These are phyloP conservation scores for Halichoerus grypus DNA, from an alignment of 2,113 vertebrate species.

Conservation along the genomic window DNA sequence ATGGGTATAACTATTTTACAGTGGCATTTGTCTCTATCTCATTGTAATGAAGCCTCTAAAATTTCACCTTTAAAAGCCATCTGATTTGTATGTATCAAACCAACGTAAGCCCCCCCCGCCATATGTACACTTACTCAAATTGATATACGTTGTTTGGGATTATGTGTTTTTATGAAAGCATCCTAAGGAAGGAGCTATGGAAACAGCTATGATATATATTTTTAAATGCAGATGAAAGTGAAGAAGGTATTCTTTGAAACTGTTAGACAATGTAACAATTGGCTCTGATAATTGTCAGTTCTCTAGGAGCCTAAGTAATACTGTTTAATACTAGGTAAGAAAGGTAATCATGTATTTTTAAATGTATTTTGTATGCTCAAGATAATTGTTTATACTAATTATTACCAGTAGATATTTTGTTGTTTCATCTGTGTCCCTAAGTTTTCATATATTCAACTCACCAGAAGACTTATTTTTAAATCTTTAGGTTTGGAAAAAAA, in stretches of 20 bases:
- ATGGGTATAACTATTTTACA: not conserved
- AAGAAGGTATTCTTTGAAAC: not conserved
- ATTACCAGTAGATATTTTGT: not conserved
- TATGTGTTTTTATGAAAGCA: not conserved
- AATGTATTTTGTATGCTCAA: not conserved
- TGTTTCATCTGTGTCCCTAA: not conserved
- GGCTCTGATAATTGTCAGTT: not conserved
- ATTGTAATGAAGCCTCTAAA: not conserved
- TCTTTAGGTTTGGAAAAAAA: not conserved
- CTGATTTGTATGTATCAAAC: not conserved
- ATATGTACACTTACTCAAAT: not conserved
- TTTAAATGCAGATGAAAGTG: not conserved
- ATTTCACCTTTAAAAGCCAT: not conserved
- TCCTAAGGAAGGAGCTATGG: not conserved
- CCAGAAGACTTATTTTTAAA: not conserved
- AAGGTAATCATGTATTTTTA: not conserved
- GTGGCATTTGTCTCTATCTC: not conserved
- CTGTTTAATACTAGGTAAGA: not conserved
- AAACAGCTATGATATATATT: not conserved
- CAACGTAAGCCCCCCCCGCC: accelerated
- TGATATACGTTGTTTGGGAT: not conserved
- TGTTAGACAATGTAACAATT: not conserved
- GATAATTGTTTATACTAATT: not conserved
- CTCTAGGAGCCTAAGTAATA: not conserved
- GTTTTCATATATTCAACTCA: not conserved